Evolutionary conservation across 2,888 invertebrate genomes (phyloP), one percentile per base, ranked within the genome.

Genomic region (Octodonta nipae): DNA sequence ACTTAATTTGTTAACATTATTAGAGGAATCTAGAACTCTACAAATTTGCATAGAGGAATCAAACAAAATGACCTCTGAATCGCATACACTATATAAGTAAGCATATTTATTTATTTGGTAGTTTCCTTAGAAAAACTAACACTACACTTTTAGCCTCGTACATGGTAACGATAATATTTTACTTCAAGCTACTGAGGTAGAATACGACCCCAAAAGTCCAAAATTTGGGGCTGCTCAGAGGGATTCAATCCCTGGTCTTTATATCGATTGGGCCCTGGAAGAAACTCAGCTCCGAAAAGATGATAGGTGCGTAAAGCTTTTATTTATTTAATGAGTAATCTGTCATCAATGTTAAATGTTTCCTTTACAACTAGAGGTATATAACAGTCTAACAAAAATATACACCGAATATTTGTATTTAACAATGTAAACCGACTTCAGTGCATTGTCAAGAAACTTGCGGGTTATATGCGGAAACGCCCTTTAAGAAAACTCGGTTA

Each of bases 191-290:
- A 68, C 78, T 8, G 79, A 82, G 56, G 71, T 78, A 1, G 70
- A 71, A 26, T 75, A 73, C 38, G 78, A 79, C 35, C 72, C 75
- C 14, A 78, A 78, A 43, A 76, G 76, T 55, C 70, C 78, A 1
- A 75, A 75, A 37, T 81, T 80, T 59, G 78, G 83, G 42, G 78
- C 78, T 13, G 75, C 76, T 1, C 70, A 73, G 10, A 68, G 74
- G 34, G 72, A 78, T 10, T 74, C 75, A 34, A 63, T 66, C 29
- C 71, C 73, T 4, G 78, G 82, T 7, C 67, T 78, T 12, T 76
- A 70, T 55, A 71, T 88, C 22, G 85, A 86, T 44, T 87, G 88
- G 87, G 77, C 83, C 1, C 66, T 79, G 4, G 86, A 87, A 46
- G 78, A 80, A 44, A 72, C 78, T 24, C 75, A 75, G 2, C 63